Conservation (phyloP, 2,797 vertebrate genomes). For the Neosilurus mollespiculum region DNA sequence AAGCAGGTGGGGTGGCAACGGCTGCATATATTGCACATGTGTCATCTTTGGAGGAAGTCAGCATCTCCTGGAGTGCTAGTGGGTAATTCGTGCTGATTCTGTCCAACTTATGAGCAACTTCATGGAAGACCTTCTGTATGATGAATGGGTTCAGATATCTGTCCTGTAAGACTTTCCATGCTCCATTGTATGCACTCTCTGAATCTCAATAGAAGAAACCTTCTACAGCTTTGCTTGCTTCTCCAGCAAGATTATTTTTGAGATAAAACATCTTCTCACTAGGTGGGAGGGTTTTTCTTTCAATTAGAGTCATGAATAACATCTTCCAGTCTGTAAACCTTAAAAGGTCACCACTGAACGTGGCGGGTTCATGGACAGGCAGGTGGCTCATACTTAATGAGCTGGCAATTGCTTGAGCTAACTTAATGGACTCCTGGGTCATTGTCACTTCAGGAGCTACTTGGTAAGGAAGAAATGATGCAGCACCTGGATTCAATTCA, state of each 20-base stretch:
- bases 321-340: no score
- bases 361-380: no score
- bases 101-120: constrained; percentile 50
- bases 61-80: not conserved
- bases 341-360: no score
- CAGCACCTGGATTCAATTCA: no score
- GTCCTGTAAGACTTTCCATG: constrained; percentile 31
- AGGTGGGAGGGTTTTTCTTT: not conserved
- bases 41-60: constrained; percentile 5
- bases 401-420: no score
- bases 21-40: no score
- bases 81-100: constrained; percentile 24
- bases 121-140: constrained; percentile 47
- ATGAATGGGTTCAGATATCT: constrained; percentile 42
- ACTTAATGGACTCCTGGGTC: no score
- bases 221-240: constrained; percentile 15
- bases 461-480: no score
- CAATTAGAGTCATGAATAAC: not conserved
- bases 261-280: not conserved
- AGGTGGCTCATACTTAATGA: no score
- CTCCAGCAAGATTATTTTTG: not conserved
- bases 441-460: no score
- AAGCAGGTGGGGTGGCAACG: no score
- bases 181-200: constrained; percentile 38
- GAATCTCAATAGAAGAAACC: constrained; percentile 48